Percentiles rank a stretch among this genome's conserved stretches.
These are phyloP conservation scores for Cheilosia variabilis DNA, from an alignment of 2,888 invertebrate species.

Conservation along the genomic window DNA sequence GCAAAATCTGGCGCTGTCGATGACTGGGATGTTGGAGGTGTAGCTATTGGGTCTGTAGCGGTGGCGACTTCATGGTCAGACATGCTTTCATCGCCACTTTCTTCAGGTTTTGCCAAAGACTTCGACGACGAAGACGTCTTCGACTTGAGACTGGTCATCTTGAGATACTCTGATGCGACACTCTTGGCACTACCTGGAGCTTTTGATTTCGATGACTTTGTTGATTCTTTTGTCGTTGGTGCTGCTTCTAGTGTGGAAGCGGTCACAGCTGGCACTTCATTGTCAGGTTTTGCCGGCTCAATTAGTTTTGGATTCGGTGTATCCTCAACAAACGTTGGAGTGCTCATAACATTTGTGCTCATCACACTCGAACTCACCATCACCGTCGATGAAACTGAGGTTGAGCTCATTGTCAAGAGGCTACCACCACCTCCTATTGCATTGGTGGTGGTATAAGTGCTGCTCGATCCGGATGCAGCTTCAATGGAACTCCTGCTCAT, in stretches of 20 bases:
- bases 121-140: slow-evolving; percentile 39
- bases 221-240: slow-evolving; percentile 12
- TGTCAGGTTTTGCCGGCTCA: slow-evolving; percentile 33
- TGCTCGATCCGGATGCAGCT: slow-evolving; percentile 86
- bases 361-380: slow-evolving; percentile 29
- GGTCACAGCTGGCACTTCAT: slow-evolving; percentile 4
- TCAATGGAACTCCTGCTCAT: slow-evolving; percentile 79
- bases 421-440: slow-evolving; percentile 6
- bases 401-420: slow-evolving; percentile 30
- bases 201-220: slow-evolving; percentile 32
- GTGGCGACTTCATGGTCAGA: slow-evolving; percentile 76
- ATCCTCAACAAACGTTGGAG: slow-evolving; percentile 29
- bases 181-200: slow-evolving; percentile 84
- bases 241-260: background rate
- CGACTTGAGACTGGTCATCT: slow-evolving; percentile 84
- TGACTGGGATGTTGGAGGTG: slow-evolving; percentile 78
- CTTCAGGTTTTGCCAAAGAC: slow-evolving; percentile 66
- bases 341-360: background rate
- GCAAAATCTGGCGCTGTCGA: slow-evolving; percentile 81
- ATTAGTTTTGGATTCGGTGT: slow-evolving; percentile 7
- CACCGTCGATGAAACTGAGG: slow-evolving; percentile 9
- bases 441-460: slow-evolving; percentile 75
- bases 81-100: slow-evolving; percentile 76
- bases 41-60: slow-evolving; percentile 37
- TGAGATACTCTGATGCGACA: slow-evolving; percentile 88